phyloP scores from a whole-genome alignment of 1,140 invertebrate species.

The Phymorhynchus buccinoides region DNA sequence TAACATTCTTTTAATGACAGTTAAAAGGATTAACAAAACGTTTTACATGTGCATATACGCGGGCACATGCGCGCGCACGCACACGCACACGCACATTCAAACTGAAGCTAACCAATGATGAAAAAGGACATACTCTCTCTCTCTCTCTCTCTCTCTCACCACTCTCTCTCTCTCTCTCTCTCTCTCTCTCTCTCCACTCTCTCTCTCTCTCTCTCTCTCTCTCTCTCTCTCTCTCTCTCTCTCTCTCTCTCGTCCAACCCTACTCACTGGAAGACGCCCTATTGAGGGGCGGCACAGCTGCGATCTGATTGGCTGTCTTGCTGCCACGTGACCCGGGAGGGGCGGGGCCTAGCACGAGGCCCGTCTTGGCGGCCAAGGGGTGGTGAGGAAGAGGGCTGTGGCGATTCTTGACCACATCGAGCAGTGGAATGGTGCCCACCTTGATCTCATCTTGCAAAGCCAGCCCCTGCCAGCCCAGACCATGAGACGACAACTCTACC shows the following conservation, averaged over 20 bases:
- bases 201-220: too few species aligned
- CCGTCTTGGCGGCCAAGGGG: not conserved
- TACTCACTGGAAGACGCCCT: conserved; percentile 29
- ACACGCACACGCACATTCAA: not conserved
- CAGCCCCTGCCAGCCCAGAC: conserved; percentile 29
- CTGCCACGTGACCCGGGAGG: not conserved
- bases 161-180: too few species aligned
- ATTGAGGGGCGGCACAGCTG: not conserved
- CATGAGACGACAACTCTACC: conserved; percentile 26
- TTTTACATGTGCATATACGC: not conserved
- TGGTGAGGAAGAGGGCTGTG: not conserved
- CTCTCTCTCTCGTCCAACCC: too few species aligned
- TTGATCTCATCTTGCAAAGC: conserved; percentile 34
- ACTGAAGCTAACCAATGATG: not conserved
- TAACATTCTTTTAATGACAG: too few species aligned
- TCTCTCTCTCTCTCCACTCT: too few species aligned
- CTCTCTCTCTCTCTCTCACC: too few species aligned
- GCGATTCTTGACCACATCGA: conserved; percentile 24
- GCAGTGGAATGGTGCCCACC: conserved; percentile 29
- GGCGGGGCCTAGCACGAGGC: not conserved
- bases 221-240: too few species aligned
- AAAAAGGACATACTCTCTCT: too few species aligned
- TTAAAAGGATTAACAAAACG: not conserved
- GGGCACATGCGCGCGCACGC: conserved; percentile 4
- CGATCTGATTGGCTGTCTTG: not conserved